phyloP scores from a whole-genome alignment of 2,113 vertebrate genomes.

The Ibidorhyncha struthersii region DNA sequence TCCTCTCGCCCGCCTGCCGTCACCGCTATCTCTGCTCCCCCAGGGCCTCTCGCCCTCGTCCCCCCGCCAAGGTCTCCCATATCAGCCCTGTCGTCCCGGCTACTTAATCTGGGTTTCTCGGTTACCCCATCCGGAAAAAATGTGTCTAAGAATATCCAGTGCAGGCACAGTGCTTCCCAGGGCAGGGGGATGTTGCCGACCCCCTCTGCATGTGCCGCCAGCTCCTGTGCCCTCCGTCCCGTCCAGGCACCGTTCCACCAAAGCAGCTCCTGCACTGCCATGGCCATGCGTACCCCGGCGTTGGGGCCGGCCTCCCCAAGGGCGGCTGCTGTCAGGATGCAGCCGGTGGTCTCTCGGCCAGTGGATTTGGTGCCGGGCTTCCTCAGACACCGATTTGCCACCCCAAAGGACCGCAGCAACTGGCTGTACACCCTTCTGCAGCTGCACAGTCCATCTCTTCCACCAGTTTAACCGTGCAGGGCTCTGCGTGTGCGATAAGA shows the following conservation, averaged over 20 bases:
- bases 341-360: neutral
- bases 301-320: neutral
- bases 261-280: rapidly evolving
- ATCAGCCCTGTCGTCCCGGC: neutral
- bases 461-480: neutral
- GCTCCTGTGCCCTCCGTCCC: neutral
- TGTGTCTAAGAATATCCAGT: neutral
- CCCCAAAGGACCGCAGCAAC: neutral
- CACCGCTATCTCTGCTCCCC: neutral
- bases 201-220: rapidly evolving
- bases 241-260: neutral
- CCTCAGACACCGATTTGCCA: rapidly evolving
- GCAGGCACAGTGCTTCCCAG: rapidly evolving
- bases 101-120: neutral
- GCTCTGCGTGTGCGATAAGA: rapidly evolving
- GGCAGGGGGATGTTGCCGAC: neutral
- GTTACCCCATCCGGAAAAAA: slow-evolving; percentile 9
- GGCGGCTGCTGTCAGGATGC: neutral
- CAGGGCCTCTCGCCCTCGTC: neutral
- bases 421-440: rapidly evolving
- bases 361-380: neutral
- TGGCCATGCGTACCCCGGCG: rapidly evolving
- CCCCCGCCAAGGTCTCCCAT: neutral
- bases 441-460: rapidly evolving
- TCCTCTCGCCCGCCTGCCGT: neutral